Evolutionary conservation across 2,888 invertebrate species (phyloP).

Genomic region (Himalopsyche tibetana): DNA sequence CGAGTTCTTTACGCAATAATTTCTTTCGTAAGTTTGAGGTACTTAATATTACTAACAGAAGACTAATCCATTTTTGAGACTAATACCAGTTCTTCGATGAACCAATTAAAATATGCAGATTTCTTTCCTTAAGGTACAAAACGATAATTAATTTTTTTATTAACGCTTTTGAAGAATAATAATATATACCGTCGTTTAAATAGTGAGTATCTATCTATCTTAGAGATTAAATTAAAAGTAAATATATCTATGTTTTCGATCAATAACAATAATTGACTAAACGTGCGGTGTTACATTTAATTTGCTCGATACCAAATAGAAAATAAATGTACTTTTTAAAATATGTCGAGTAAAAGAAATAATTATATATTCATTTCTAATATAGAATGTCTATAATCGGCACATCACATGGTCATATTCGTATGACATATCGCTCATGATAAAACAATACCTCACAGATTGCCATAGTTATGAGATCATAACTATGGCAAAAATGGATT

Average conservation of each 20-base stretch:
- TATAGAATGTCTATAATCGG: constrained; percentile 29
- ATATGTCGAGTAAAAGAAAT: constrained; percentile 18
- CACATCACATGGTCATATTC: too few relatives aligned
- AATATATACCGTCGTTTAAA: constrained; percentile 34
- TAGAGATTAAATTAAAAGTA: constrained; percentile 13
- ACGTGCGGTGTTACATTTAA: not conserved
- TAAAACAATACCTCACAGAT: too few relatives aligned
- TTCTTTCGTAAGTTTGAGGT: constrained; percentile 37
- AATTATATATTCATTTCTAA: constrained; percentile 31
- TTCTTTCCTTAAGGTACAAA: constrained; percentile 39
- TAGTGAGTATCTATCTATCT: constrained; percentile 17
- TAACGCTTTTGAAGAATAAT: constrained; percentile 39
- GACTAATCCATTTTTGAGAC: constrained; percentile 40
- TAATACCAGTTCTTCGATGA: constrained; percentile 41
- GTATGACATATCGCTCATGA: too few relatives aligned
- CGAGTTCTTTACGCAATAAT: constrained; percentile 7
- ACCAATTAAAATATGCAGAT: constrained; percentile 35
- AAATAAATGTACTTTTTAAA: constrained; percentile 32
- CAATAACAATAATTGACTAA: constrained; percentile 3
- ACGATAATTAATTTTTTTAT: constrained; percentile 29
- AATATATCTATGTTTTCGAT: not conserved
- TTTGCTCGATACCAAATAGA: constrained; percentile 40
- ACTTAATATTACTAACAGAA: constrained; percentile 40
- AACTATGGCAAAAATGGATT: too few relatives aligned
- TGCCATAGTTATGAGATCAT: too few relatives aligned